Percentiles rank a stretch among this genome's conserved stretches.
Conservation (phyloP, 2,113 vertebrate species). For the Lampris megalopsis region DNA sequence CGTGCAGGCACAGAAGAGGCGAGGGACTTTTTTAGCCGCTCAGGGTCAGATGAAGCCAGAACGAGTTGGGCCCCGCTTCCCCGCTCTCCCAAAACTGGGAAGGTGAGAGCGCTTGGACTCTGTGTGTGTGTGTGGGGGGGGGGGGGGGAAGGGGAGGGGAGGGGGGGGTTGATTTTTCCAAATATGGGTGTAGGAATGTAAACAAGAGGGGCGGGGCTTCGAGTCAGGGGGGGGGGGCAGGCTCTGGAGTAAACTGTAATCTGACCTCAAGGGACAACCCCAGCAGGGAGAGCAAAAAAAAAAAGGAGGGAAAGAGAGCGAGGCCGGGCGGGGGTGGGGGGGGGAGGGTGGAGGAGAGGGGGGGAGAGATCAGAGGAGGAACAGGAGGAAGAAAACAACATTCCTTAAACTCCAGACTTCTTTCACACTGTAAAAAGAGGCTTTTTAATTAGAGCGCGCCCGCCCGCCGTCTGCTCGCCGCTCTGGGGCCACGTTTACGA, state of each 20-base stretch:
- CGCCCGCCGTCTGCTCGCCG: slow-evolving; percentile 57
- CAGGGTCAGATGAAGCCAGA: slow-evolving; percentile 55
- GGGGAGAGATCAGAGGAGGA: slow-evolving; percentile 12
- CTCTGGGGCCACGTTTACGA: slow-evolving; percentile 51
- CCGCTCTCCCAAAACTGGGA: slow-evolving; percentile 52
- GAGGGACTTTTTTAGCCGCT: slow-evolving; percentile 39
- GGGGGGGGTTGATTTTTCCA: slow-evolving; percentile 76
- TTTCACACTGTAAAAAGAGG: slow-evolving; percentile 69
- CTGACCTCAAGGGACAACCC: slow-evolving; percentile 80
- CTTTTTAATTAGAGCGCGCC: slow-evolving; percentile 78
- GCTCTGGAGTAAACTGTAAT: slow-evolving; percentile 80
- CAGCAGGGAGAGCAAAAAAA: slow-evolving; percentile 46
- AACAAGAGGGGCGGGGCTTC: slow-evolving; percentile 84
- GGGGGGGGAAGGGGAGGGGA: slow-evolving; percentile 55
- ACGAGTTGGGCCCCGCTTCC: slow-evolving; percentile 61
- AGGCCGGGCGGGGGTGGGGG: background rate
- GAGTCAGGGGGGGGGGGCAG: slow-evolving; percentile 33
- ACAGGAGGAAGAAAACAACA: slow-evolving; percentile 78
- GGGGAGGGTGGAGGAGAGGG: slow-evolving; percentile 6
- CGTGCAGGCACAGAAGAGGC: background rate
- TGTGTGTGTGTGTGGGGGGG: slow-evolving; percentile 33
- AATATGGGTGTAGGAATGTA: slow-evolving; percentile 87
- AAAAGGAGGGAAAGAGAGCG: slow-evolving; percentile 14
- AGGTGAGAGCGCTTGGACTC: slow-evolving; percentile 75
- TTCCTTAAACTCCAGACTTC: slow-evolving; percentile 73